These are phyloP conservation scores for Danio jaintianensis DNA, from an alignment of 2,797 vertebrate species.

Conservation along the genomic window DNA sequence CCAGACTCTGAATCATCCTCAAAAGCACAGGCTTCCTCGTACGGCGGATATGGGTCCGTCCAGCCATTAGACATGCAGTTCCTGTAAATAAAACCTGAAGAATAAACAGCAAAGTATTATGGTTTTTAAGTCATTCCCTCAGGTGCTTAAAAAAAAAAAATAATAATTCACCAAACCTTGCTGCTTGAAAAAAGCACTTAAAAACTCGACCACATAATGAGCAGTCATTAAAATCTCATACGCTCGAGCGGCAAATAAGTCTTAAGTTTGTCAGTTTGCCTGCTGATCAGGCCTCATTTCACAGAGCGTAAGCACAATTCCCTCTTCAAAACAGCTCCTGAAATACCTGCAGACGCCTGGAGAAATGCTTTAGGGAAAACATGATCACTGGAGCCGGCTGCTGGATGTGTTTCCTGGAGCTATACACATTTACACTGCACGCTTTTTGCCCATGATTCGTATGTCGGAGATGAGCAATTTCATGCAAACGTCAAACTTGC, in stretches of 20 bases:
- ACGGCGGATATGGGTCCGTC: slow-evolving; percentile 84
- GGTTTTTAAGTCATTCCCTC: neutral
- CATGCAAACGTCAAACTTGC: too few relatives aligned
- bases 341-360: slow-evolving; percentile 6
- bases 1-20: slow-evolving; percentile 78
- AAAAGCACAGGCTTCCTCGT: slow-evolving; percentile 81
- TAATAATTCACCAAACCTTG: neutral
- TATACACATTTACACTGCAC: neutral
- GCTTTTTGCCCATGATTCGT: too few relatives aligned
- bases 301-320: slow-evolving; percentile 5
- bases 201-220: slow-evolving; percentile 11
- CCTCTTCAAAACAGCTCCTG: neutral
- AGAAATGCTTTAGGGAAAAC: slow-evolving; percentile 19
- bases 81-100: slow-evolving; percentile 83
- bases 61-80: slow-evolving; percentile 83
- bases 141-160: too few relatives aligned
- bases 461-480: too few relatives aligned
- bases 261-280: slow-evolving; percentile 7
- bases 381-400: neutral
- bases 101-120: slow-evolving; percentile 1
- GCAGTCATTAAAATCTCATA: slow-evolving; percentile 16
- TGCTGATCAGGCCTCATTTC: slow-evolving; percentile 5
- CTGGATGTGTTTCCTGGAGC: slow-evolving; percentile 1
- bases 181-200: neutral
- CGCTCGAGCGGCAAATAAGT: slow-evolving; percentile 14